Evolutionary conservation across 2,888 invertebrate species (phyloP).

Genomic region (Macrosiphum euphorbiae): DNA sequence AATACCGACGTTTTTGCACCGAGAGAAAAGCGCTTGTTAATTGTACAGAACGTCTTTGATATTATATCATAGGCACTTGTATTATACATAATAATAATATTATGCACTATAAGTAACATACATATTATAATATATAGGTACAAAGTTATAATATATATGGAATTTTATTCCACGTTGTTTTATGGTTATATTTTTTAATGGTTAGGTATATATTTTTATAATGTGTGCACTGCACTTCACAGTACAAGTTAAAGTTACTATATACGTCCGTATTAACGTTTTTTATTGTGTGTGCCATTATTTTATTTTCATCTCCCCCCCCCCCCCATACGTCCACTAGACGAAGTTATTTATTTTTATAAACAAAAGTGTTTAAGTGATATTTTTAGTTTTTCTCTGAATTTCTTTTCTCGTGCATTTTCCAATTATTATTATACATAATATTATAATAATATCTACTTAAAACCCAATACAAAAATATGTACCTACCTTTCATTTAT

Average conservation of each 20-base stretch:
- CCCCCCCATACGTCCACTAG: background rate
- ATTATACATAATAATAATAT: background rate
- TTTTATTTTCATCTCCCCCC: background rate
- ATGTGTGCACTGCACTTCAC: background rate
- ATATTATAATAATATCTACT: background rate
- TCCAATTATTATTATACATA: background rate
- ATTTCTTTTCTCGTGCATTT: background rate
- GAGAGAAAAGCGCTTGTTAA: background rate
- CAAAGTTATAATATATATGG: background rate
- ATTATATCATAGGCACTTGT: background rate
- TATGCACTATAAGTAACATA: background rate
- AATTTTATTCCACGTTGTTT: background rate
- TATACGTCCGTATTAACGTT: background rate
- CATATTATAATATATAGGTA: background rate
- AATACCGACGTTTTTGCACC: background rate
- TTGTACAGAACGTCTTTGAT: background rate
- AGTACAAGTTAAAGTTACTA: background rate
- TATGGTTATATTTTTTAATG: slow-evolving; percentile 1
- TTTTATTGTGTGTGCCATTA: slow-evolving; percentile 4
- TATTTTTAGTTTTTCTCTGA: background rate
- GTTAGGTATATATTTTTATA: background rate
- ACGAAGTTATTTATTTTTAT: background rate
- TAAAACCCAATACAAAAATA: background rate
- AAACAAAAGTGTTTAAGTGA: background rate
- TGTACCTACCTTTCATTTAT: background rate